A percentile compares a stretch with the other conserved stretches of the same genome.
phyloP scores from a whole-genome alignment of 2,888 invertebrate species.

The Synanthedon vespiformis region DNA sequence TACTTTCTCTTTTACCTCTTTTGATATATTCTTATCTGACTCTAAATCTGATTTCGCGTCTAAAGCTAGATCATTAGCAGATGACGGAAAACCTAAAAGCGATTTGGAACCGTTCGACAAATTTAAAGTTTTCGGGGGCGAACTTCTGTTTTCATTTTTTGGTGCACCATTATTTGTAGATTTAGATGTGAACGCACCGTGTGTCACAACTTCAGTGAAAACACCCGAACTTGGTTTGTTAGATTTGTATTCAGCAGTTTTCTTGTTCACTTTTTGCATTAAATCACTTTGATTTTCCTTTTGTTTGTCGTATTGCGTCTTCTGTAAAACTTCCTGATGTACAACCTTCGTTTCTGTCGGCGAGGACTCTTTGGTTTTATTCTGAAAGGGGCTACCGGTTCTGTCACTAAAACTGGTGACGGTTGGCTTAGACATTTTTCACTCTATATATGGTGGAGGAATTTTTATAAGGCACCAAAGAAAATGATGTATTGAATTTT shows the following conservation, averaged over 20 bases:
- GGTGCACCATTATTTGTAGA: constrained; percentile 24
- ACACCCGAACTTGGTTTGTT: constrained; percentile 53
- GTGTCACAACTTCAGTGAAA: constrained; percentile 58
- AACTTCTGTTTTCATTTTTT: constrained; percentile 25
- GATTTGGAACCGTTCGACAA: constrained; percentile 39
- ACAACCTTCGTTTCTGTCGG: constrained; percentile 20
- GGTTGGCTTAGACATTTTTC: constrained; percentile 44
- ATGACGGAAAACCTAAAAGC: constrained; percentile 55
- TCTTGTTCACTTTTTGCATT: constrained; percentile 50
- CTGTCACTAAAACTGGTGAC: constrained; percentile 51
- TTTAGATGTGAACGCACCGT: constrained; percentile 55
- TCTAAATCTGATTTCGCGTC: constrained; percentile 61
- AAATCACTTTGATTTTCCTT: constrained; percentile 54
- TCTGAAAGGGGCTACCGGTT: constrained; percentile 33
- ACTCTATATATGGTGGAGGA: constrained; percentile 14
- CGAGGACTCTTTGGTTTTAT: constrained; percentile 17
- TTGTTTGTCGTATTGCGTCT: constrained; percentile 42
- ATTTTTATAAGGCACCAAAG: constrained; percentile 27
- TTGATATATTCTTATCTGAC: constrained; percentile 52
- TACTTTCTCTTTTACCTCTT: constrained; percentile 55
- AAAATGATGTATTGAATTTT: constrained; percentile 26
- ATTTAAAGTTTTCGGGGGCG: constrained; percentile 21
- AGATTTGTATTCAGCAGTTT: constrained; percentile 51
- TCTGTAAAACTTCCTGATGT: constrained; percentile 45
- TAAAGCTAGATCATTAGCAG: constrained; percentile 57